Base-by-base conservation (phyloP, 2,113 vertebrate genomes). In the Brachypteracias leptosomus region DNA sequence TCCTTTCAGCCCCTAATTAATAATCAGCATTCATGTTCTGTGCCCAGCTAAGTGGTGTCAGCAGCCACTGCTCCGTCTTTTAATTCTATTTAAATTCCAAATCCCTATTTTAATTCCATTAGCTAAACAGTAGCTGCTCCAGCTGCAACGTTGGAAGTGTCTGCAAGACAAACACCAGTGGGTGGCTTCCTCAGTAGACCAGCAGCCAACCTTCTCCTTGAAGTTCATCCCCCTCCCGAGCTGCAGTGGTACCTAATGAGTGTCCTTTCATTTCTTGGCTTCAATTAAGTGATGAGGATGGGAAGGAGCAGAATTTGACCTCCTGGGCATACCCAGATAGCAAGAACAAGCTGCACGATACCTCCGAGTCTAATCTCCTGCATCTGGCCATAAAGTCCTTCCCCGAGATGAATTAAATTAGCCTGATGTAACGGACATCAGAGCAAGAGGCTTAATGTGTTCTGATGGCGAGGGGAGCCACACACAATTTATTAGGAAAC, bases 81-180 rank as follows among this genome's bases (percentile, higher is more conserved):
- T 55, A 63, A 67, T 67, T 47, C 81, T 17, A 8, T 26, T 90
- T 35, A 16, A 5, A 49, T 70, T 49, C 22, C 21, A 19, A 38
- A 19, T 19, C 21, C 66, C 51, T 12, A 0, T 67, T 93, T 82
- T 36, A 47, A 55, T 57, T 28, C 87, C 46, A 59, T 73, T 12
- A 62, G 35, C 59, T 86, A 11, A 65, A 55, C 0, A 38, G 57
- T 8, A 20, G 84, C 68, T 2, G 3, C 61, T 78, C 57, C 49
- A 35, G 62, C 29, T 29, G 61, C 68, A 42, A 58, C 2, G 11
- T 7, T n/a, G 59, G 79, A 54, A 59, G 59, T 5, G 36, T n/a
- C 20, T 46, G 5, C 1, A n/a, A 35, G 52, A 61, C 6, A 11
- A 75, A 46, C 16, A 7, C 1, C 2, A 4, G 17, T 0, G 3